Evolutionary conservation across 1,140 invertebrate species (phyloP).

Genomic region (Archivesica marissinica): DNA sequence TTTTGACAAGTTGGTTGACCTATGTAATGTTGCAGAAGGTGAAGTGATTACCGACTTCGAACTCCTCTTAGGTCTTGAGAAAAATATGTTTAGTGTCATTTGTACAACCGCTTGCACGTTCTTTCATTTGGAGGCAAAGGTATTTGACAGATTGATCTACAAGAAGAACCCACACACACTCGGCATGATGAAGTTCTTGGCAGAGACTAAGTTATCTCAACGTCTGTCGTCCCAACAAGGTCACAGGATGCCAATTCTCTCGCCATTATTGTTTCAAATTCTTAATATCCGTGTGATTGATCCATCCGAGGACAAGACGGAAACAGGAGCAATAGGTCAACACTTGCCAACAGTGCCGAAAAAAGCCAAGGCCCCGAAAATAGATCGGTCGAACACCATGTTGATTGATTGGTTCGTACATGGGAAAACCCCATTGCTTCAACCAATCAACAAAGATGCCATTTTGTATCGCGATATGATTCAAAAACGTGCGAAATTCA

Average conservation of each 20-base stretch:
- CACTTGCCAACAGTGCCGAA: neutral
- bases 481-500: constrained; percentile 50
- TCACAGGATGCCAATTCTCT: constrained; percentile 46
- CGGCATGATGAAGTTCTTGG: constrained; percentile 57
- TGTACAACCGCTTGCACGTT: constrained; percentile 44
- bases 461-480: constrained; percentile 62
- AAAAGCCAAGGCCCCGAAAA: neutral
- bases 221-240: constrained; percentile 41
- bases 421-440: constrained; percentile 56
- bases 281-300: constrained; percentile 56
- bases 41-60: constrained; percentile 55
- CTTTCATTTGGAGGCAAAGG: constrained; percentile 39
- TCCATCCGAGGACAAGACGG: constrained; percentile 15
- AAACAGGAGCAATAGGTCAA: neutral
- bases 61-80: constrained; percentile 48
- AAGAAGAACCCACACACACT: constrained; percentile 55
- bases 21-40: constrained; percentile 58
- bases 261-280: constrained; percentile 51
- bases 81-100: constrained; percentile 52
- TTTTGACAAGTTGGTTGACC: constrained; percentile 36
- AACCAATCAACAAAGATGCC: constrained; percentile 61
- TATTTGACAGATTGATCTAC: constrained; percentile 58
- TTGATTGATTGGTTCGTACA: constrained; percentile 62
- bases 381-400: constrained; percentile 51
- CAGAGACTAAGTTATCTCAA: constrained; percentile 41